Base-by-base conservation (phyloP, 37 sponge, comb jelly and placozoan genomes). In the Amphimedon queenslandica region DNA sequence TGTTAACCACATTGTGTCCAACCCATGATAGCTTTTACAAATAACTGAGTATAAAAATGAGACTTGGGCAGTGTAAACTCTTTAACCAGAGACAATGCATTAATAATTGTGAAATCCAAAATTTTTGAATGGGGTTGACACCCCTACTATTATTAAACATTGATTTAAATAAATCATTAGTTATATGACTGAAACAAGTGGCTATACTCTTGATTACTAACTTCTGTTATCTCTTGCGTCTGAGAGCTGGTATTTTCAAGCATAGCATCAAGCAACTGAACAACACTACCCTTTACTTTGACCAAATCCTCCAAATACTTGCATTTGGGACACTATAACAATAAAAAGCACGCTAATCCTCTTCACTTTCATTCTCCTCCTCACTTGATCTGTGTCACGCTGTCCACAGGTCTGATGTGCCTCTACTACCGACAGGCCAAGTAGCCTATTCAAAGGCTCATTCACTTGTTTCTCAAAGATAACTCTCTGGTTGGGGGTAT, bases 391-490 rank as follows among this genome's bases (percentile, higher is more conserved):
- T n/a, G n/a, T n/a, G n/a, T n/a, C n/a, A n/a, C n/a, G n/a, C n/a
- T n/a, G n/a, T n/a, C n/a, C n/a, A n/a, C 21, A 3, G 37, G 27
- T 51, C 13, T 47, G 8, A 13, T 47, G 53, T 13, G 8, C 13
- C 13, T 47, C 53, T 18, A 47, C 13, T 47, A 47, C 8, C 13
- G 53, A 47, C n/a, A 55, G 30, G 20, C 64, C 70, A 42, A 82
- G 53, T 34, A 85, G 58, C 0, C 42, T 29, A 36, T 85, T 85
- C 42, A 85, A 21, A 4, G 66, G 35, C 23, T 85, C 87, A 3
- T 80, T 57, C 30, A 85, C 73, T 70, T 80, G 80, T 11, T 42
- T 31, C 33, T 85, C 87, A 58, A 80, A 80, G 10, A 80, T 20
- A 21, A 73, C 75, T 23, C 36, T 35, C 56, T 80, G 87, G 58